Conservation (phyloP, 1,140 invertebrate genomes). For the Philotrypesis tridentata region DNA sequence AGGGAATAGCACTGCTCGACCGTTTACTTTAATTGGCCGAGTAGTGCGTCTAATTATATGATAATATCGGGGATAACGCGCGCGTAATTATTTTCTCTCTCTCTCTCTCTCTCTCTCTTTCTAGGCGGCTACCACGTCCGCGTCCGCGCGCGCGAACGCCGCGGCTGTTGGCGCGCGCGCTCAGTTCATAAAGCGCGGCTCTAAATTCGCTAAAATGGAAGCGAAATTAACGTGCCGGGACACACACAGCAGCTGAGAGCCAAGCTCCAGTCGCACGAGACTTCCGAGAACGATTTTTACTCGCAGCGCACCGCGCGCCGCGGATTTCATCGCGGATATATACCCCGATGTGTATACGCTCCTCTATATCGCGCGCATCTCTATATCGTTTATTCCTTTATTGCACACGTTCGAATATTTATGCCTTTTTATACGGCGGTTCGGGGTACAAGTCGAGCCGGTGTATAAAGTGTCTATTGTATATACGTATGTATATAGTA, state of each 20-base stretch:
- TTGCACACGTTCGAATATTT: too few species aligned
- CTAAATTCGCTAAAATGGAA: conserved; percentile 12
- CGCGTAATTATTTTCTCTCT: neutral
- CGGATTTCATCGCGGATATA: too few species aligned
- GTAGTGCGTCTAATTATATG: conserved; percentile 27
- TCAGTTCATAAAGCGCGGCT: neutral
- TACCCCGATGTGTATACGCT: too few species aligned
- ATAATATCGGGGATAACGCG: conserved; percentile 24
- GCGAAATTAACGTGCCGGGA: conserved; percentile 22
- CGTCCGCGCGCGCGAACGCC: too few species aligned
- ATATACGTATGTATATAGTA: too few species aligned
- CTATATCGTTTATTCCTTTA: too few species aligned
- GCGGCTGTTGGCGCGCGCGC: neutral
- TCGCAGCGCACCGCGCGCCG: too few species aligned
- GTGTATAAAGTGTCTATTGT: too few species aligned
- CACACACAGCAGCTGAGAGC: neutral
- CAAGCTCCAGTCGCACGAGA: neutral
- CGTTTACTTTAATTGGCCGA: conserved; percentile 26
- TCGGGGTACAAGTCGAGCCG: too few species aligned
- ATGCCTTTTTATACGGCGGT: too few species aligned
- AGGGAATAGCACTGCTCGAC: neutral
- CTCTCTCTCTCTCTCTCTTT: neutral
- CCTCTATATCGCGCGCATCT: too few species aligned
- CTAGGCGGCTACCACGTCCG: neutral
- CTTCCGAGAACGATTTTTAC: conserved; percentile 18